Base-by-base conservation (phyloP, 2,888 invertebrate species). In the Elmis aenea region DNA sequence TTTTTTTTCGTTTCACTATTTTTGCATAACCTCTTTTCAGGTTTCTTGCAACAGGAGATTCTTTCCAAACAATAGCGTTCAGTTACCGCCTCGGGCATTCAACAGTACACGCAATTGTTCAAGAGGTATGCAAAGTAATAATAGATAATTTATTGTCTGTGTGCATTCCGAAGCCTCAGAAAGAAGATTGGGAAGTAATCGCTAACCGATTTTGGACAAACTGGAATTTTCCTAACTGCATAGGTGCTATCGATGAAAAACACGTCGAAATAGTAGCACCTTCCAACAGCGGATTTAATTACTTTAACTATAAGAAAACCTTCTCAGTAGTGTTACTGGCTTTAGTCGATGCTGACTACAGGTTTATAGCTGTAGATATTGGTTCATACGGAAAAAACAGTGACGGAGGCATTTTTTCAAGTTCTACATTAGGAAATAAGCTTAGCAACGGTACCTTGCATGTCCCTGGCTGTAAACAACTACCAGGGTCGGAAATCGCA, bases 381-480 rank as follows among this genome's bases (percentile, higher is more conserved):
- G 58, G 55, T 5, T 45, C 50, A 10, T 53, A 50, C 28, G 56
- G 57, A 2, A 52, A 42, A 37, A 51, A 51, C 20, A 54, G 56
- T 32, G 58, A 58, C 41, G 51, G 51, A 16, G 52, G 54, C 10
- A 51, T 59, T 24, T 55, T 55, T 34, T 6, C 4, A 15, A 12
- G 8, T 15, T 13, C 20, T 9, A n/a, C 13, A 4, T 12, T 31
- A 11, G 31, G 31, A 4, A 18, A 31, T 15, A 31, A 31, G 13
- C 8, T 31, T 4, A 5, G 21, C 18, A 20, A 28, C 28, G 28
- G 9, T 10, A 21, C 2, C 9, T 14, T 32, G 10, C 22, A 5
- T 25, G 9, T 25, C 6, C 9, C 26, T 10, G 26, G 12, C 11
- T 6, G 3, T 25, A 25, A 25, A 11, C 26, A 6, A 25, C 12